These are phyloP conservation scores for Psix sp. DNA, from an alignment of 1,140 invertebrate species.

Conservation along the genomic window DNA sequence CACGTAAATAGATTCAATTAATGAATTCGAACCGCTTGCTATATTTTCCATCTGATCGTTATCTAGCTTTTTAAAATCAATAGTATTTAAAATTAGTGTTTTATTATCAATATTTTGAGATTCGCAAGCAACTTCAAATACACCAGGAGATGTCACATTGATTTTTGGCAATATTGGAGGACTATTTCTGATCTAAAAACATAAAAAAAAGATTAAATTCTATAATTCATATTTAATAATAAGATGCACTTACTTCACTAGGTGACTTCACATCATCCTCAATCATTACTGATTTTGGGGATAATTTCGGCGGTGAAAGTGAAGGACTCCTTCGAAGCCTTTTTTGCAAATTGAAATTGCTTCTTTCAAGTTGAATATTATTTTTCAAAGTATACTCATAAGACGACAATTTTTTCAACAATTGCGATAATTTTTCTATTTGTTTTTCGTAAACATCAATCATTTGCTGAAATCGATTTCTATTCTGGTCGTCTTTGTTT, in stretches of 20 bases:
- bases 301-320: slow-evolving; percentile 31
- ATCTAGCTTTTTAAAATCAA: neutral
- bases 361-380: neutral
- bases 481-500: slow-evolving; percentile 13
- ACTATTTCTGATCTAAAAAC: slow-evolving; percentile 46
- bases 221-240: too few relatives aligned
- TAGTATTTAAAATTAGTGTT: neutral
- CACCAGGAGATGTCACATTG: slow-evolving; percentile 7
- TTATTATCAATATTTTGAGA: slow-evolving; percentile 1
- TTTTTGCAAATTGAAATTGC: neutral
- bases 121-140: slow-evolving; percentile 11
- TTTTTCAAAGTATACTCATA: neutral
- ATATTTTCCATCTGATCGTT: slow-evolving; percentile 10
- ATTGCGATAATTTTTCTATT: slow-evolving; percentile 32
- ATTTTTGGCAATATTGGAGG: slow-evolving; percentile 41
- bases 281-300: slow-evolving; percentile 15
- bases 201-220: slow-evolving; percentile 1
- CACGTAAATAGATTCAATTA: slow-evolving; percentile 10
- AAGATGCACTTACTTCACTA: slow-evolving; percentile 30
- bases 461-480: slow-evolving; percentile 7
- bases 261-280: slow-evolving; percentile 10
- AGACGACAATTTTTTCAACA: slow-evolving; percentile 23
- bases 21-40: slow-evolving; percentile 4
- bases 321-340: slow-evolving; percentile 11
- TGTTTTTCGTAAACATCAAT: slow-evolving; percentile 33